Base-by-base conservation (phyloP, 2,888 invertebrate genomes). In the Temnothorax ravouxi region DNA sequence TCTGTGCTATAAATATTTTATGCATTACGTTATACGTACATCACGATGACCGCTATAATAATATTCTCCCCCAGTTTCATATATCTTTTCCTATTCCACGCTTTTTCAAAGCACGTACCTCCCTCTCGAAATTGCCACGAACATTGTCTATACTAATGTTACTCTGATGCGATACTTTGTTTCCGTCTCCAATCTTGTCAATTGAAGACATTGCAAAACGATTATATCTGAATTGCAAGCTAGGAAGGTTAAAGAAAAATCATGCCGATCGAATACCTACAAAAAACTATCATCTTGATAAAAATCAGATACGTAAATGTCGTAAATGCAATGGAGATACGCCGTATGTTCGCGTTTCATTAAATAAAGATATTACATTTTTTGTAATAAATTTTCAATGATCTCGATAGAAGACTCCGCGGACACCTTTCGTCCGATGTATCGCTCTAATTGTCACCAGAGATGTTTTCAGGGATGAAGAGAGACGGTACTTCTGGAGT, bases 1-100 rank as follows among this genome's bases (percentile, higher is more conserved):
- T 86, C 82, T 66, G 54, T 79, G 82, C 81, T 83, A 90, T 90
- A 88, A 88, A 90, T 90, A 88, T 90, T 88, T 90, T 88, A 89
- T 71, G 88, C 81, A 82, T 87, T 88, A 79, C 83, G 87, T 86
- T 88, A 87, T 84, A 87, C 84, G 81, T 85, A 84, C 84, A 87
- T 87, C 83, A 89, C 84, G 79, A 84, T 87, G 86, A 87, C 85
- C 87, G 82, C 82, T 88, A 84, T 80, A 76, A 76, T 82, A 56
- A 61, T 87, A 66, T 76, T 50, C 29, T 82, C 76, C 76, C 80
- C 79, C 72, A 59, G 84, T 85, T 87, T 85, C 84, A 80, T 69
- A 77, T 89, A 72, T 83, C 84, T 83, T 86, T 84, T 82, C 83
- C 84, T 86, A 71, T 79, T 85, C 76, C 29, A 18, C 54, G 5